These are phyloP conservation scores for Accipiter cooperii DNA, from an alignment of 2,113 vertebrate species.

Conservation along the genomic window DNA sequence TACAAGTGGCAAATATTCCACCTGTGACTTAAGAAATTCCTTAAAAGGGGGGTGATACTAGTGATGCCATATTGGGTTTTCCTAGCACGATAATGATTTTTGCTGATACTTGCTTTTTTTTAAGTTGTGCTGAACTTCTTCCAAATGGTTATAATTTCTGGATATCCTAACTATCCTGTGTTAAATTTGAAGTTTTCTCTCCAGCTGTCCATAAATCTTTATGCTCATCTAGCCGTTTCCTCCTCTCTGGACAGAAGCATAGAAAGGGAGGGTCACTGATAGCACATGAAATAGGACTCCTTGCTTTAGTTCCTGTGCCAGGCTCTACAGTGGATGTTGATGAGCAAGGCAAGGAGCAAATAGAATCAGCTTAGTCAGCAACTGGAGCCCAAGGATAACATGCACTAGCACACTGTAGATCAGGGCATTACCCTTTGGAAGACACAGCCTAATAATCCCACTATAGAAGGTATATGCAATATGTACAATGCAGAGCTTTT, in stretches of 20 bases:
- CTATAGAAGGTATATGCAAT: not conserved
- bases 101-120: not conserved
- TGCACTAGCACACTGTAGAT: not conserved
- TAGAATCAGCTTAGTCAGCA: not conserved
- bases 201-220: not conserved
- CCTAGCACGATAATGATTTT: not conserved
- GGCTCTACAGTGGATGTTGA: not conserved
- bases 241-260: not conserved
- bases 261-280: not conserved
- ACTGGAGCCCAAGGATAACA: not conserved
- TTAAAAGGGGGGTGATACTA: not conserved
- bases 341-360: not conserved
- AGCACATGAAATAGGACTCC: not conserved
- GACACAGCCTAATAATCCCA: not conserved
- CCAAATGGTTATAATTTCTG: not conserved
- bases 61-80: not conserved
- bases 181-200: not conserved
- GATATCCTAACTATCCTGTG: not conserved
- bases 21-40: not conserved
- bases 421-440: not conserved
- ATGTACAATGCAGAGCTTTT: not conserved
- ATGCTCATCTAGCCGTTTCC: not conserved
- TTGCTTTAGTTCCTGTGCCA: not conserved
- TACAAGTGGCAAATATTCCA: not conserved
- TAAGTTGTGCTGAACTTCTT: not conserved